Evolutionary conservation across 37 sponge, comb jelly and placozoan species (phyloP).

Genomic region (Bolinopsis microptera): DNA sequence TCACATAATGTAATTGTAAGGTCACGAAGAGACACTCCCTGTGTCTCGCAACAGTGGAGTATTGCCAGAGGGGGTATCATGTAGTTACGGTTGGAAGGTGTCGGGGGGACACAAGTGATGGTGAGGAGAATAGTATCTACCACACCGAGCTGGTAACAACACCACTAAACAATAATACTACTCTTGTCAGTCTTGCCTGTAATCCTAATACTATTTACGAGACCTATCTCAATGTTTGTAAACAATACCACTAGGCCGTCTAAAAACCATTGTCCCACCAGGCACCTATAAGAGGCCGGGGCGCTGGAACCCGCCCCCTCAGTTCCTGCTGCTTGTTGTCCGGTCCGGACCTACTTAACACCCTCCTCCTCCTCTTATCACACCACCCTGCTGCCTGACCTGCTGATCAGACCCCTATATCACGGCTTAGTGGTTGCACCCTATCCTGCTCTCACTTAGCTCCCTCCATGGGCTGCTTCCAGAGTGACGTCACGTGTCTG

Average conservation of each 20-base stretch:
- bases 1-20: no score
- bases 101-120: no score
- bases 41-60: no score
- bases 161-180: not conserved
- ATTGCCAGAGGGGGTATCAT: no score
- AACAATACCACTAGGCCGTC: constrained; percentile 46
- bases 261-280: constrained; percentile 25
- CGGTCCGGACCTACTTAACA: not conserved
- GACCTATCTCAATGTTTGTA: not conserved
- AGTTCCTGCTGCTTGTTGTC: not conserved
- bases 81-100: no score
- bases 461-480: not conserved
- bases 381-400: not conserved
- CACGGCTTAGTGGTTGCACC: not conserved
- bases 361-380: not conserved
- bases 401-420: not conserved
- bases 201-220: constrained; percentile 2
- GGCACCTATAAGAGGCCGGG: constrained; percentile 2
- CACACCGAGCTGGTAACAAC: not conserved
- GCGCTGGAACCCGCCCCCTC: not conserved
- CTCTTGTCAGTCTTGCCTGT: not conserved
- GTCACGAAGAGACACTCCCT: no score
- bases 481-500: not conserved
- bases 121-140: not conserved
- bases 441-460: not conserved